A percentile compares a stretch with the other conserved stretches of the same genome.
Conservation (phyloP, 2,888 invertebrate species). For the Drosophila rellima region DNA sequence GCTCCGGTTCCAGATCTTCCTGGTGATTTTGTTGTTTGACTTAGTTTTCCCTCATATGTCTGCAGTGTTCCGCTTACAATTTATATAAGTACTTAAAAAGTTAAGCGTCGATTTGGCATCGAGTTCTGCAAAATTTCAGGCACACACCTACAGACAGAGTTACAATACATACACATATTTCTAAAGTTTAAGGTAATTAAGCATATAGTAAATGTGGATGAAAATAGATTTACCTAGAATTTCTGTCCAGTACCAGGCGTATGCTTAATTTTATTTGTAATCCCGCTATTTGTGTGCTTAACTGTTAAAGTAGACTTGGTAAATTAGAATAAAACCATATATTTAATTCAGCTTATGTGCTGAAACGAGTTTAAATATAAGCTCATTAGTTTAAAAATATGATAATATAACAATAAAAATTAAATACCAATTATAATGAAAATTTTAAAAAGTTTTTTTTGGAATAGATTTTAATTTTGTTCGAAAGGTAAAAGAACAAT, state of each 20-base stretch:
- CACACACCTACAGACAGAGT: not conserved
- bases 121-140: conserved; percentile 38
- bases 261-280: conserved; percentile 40
- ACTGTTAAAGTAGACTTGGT: conserved; percentile 27
- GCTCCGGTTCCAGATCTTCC: conserved; percentile 6
- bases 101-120: conserved; percentile 55
- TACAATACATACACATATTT: not conserved
- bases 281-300: conserved; percentile 20
- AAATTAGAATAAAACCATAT: conserved; percentile 15
- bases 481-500: too few relatives aligned
- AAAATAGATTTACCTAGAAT: conserved; percentile 19
- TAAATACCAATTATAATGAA: too few relatives aligned
- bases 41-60: conserved; percentile 34
- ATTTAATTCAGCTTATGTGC: too few relatives aligned
- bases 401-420: too few relatives aligned
- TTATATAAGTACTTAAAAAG: conserved; percentile 54
- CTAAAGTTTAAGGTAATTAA: conserved; percentile 52
- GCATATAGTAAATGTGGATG: conserved; percentile 16
- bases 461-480: too few relatives aligned
- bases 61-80: conserved; percentile 38
- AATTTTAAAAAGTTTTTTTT: too few relatives aligned
- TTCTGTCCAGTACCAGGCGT: conserved; percentile 31
- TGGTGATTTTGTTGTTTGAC: conserved; percentile 26
- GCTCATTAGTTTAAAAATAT: too few relatives aligned
- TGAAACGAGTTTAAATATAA: too few relatives aligned